These are phyloP conservation scores for Crotalus tigris DNA, from an alignment of 2,113 vertebrate genomes.

Conservation along the genomic window DNA sequence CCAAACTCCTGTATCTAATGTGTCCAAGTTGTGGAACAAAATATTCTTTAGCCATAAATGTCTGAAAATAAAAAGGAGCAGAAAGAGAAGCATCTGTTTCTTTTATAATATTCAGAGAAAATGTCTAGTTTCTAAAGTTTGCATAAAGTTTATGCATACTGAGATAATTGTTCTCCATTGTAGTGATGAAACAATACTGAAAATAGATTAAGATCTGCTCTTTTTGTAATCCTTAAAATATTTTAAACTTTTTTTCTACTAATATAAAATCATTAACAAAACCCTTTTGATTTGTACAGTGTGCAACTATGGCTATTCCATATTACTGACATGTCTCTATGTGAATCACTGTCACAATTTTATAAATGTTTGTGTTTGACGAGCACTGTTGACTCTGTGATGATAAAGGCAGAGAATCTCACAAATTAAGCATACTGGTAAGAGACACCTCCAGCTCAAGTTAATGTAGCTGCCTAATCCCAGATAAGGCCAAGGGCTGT, in stretches of 20 bases:
- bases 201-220: background rate
- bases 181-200: constrained; percentile 12
- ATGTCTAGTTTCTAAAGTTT: background rate
- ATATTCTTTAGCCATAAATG: constrained; percentile 32
- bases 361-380: background rate
- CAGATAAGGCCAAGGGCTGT: background rate
- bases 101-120: background rate
- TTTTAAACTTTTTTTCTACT: background rate
- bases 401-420: background rate
- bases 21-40: constrained; percentile 46
- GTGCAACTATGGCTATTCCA: background rate
- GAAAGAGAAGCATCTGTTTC: constrained; percentile 38
- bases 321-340: background rate
- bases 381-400: background rate
- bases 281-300: background rate
- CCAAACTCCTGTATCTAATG: constrained; percentile 43
- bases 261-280: background rate
- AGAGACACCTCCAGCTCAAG: background rate
- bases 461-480: background rate
- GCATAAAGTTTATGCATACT: constrained; percentile 39
- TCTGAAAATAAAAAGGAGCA: constrained; percentile 43
- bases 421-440: background rate
- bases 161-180: background rate
- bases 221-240: background rate
- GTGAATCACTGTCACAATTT: background rate